These are phyloP conservation scores for Dolomedes plantarius DNA, from an alignment of 2,888 invertebrate species.

Conservation along the genomic window DNA sequence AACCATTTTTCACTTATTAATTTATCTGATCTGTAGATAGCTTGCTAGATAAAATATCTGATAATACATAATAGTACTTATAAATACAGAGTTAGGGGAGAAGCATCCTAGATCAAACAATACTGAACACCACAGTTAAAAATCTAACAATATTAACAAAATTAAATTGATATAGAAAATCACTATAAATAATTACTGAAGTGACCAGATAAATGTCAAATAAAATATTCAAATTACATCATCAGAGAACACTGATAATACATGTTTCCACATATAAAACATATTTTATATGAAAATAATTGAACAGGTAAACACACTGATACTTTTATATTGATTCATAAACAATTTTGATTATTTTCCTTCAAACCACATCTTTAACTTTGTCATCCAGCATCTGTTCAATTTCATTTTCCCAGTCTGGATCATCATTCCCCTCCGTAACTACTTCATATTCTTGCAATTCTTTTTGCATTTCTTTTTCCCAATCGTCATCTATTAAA, in stretches of 20 bases:
- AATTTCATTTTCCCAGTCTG: slow-evolving; percentile 84
- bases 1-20: no score
- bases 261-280: neutral
- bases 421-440: slow-evolving; percentile 77
- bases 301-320: neutral
- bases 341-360: neutral
- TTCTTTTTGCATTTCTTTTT: slow-evolving; percentile 95
- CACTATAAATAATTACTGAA: no score
- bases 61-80: no score
- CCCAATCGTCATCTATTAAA: slow-evolving; percentile 80
- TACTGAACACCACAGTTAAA: no score
- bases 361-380: slow-evolving; percentile 53
- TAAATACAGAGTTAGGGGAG: no score
- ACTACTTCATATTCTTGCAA: slow-evolving; percentile 96
- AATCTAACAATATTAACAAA: no score
- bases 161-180: no score
- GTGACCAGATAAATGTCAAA: neutral
- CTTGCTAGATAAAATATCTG: no score
- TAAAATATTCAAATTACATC: neutral
- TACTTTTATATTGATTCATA: neutral
- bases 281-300: neutral
- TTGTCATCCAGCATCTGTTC: slow-evolving; percentile 80
- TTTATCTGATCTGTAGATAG: no score
- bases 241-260: neutral
- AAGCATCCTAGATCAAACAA: no score